Percentiles rank a stretch among this genome's conserved stretches.
Conservation (phyloP, 2,888 invertebrate genomes). For the Tetragonula carbonaria region DNA sequence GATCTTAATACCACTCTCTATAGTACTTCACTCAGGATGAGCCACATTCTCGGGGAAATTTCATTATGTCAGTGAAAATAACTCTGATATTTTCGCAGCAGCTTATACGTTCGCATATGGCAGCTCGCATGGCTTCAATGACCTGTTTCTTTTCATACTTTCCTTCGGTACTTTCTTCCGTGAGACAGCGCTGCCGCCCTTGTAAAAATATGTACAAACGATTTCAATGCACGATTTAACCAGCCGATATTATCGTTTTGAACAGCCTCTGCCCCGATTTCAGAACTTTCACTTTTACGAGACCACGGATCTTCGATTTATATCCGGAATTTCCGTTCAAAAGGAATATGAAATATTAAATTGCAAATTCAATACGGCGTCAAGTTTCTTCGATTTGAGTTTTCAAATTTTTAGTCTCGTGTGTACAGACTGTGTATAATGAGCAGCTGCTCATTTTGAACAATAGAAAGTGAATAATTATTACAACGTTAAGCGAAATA, state of each 20-base stretch:
- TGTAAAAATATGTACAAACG: conserved; percentile 17
- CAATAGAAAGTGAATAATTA: too few species aligned
- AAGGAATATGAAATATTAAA: neutral
- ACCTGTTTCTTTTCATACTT: conserved; percentile 67
- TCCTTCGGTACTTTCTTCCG: conserved; percentile 58
- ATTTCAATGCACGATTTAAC: neutral
- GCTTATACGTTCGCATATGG: conserved; percentile 52
- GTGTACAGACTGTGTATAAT: too few species aligned
- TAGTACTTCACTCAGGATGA: conserved; percentile 19
- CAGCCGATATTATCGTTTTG: neutral
- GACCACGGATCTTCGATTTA: neutral
- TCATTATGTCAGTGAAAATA: conserved; percentile 47
- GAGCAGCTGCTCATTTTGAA: too few species aligned
- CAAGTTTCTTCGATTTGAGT: too few species aligned
- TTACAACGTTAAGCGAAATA: too few species aligned
- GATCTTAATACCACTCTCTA: conserved; percentile 4
- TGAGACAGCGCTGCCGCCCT: conserved; percentile 13
- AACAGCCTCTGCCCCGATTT: neutral
- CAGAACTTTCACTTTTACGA: conserved; percentile 5
- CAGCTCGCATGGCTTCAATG: conserved; percentile 65
- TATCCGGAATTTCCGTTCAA: neutral
- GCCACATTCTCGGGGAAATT: neutral
- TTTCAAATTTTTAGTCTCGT: too few species aligned
- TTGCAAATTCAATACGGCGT: neutral
- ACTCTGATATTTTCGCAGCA: conserved; percentile 56